Conservation (phyloP, 2,113 vertebrate species). For the Dissostichus mawsoni region DNA sequence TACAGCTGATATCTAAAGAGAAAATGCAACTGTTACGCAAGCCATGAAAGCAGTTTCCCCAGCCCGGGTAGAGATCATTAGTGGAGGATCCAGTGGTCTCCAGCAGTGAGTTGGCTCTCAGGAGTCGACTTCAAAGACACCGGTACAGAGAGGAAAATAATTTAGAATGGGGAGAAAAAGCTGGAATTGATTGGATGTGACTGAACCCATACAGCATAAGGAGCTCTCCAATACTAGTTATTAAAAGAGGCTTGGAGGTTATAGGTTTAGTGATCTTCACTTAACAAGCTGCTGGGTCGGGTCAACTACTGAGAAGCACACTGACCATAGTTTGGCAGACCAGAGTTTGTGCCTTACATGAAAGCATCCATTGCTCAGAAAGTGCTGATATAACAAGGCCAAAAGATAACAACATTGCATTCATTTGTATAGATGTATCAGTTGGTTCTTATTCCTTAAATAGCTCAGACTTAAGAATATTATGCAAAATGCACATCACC, state of each 20-base stretch:
- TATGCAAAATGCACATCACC: neutral
- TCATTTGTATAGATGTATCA: neutral
- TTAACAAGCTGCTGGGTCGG: slow-evolving; percentile 6
- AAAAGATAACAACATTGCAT: neutral
- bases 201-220: slow-evolving; percentile 38
- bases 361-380: neutral
- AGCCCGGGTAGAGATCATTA: slow-evolving; percentile 75
- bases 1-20: slow-evolving; percentile 55
- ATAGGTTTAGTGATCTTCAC: neutral
- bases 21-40: slow-evolving; percentile 63
- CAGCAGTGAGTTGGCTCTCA: slow-evolving; percentile 71
- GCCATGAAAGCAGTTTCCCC: slow-evolving; percentile 73
- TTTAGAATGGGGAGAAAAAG: slow-evolving; percentile 44
- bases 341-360: neutral
- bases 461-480: no score
- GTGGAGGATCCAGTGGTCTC: slow-evolving; percentile 69
- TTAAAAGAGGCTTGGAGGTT: slow-evolving; percentile 37
- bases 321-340: neutral
- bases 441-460: neutral
- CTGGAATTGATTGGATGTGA: slow-evolving; percentile 38
- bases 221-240: slow-evolving; percentile 27
- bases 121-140: slow-evolving; percentile 77
- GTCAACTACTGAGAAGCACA: slow-evolving; percentile 12
- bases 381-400: neutral
- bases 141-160: slow-evolving; percentile 50